Conservation (phyloP, 2,888 invertebrate species). For the Phymatocera aterrima region DNA sequence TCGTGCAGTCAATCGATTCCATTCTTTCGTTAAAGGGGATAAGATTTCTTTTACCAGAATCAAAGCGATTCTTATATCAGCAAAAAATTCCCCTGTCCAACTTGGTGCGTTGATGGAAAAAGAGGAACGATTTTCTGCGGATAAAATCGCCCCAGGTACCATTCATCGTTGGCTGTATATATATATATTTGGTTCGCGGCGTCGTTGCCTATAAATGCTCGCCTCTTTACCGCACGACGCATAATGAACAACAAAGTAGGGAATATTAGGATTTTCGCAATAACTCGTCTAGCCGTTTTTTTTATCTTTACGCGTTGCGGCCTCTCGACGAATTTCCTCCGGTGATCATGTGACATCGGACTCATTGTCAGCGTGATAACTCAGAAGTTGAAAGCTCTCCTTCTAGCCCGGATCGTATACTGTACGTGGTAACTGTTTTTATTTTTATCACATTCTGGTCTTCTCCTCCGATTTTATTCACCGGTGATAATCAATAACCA, state of each 20-base stretch:
- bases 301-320: not conserved
- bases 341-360: not conserved
- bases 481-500: conserved; percentile 7
- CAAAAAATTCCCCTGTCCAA: not conserved
- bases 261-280: too few relatives aligned
- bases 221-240: not conserved
- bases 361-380: not conserved
- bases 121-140: not conserved
- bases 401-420: not conserved
- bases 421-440: not conserved
- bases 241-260: too few relatives aligned
- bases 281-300: not conserved
- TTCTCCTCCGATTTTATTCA: not conserved
- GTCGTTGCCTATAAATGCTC: too few relatives aligned
- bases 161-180: not conserved
- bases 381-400: conserved; percentile 10
- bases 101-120: not conserved
- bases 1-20: conserved; percentile 31
- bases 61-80: conserved; percentile 11
- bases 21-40: conserved; percentile 22
- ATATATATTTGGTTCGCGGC: not conserved
- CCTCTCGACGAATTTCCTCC: not conserved
- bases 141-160: conserved; percentile 1
- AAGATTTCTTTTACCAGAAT: not conserved
- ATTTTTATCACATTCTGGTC: not conserved